Evolutionary conservation across 2,888 invertebrate genomes (phyloP), one percentile per base, ranked within the genome.

Genomic region (Gibbula magus): DNA sequence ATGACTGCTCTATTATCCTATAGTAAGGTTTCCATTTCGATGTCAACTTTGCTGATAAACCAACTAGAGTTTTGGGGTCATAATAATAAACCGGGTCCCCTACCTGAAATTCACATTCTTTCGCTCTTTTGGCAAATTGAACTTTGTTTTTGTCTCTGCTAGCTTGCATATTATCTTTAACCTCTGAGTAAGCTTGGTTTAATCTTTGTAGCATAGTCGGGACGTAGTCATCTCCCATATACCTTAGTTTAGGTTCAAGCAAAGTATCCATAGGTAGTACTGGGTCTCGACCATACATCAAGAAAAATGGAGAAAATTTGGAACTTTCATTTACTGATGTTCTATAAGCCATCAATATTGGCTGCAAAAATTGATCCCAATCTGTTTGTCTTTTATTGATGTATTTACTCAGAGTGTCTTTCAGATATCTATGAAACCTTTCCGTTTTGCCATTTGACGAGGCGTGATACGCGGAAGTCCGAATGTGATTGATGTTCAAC

Each of bases 241-340:
- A 74, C 16, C 22, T 32, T 5, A 53, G 32, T 53, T 35, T 29
- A 0, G 77, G 53, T 16, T 56, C 35, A 4, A 77, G 16, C 32
- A 61, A 32, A n/a, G 29, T 39, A 39, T 52, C 25, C 25, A 77
- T 22, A 16, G 66, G 66, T 18, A 61, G 5, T 10, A 52, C n/a
- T 32, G 77, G 53, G 32, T 39, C 54, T 22, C 77, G 77, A n/a
- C 66, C 77, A 61, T 77, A 77, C 32, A 54, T 56, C n/a, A 35
- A 39, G 35, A 56, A 77, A n/a, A 77, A 77, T 18, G 35, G 77
- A 25, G 61, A 39, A 4, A 53, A 61, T 16, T 54, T 54, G 10
- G 77, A 61, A 29, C 20, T 56, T 10, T 25, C 51, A 20, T 77
- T 29, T 18, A 39, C 35, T 25, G 61, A 53, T 20, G 52, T 66